Base-by-base conservation (phyloP, 2,888 invertebrate species). In the Parnassius orleans region DNA sequence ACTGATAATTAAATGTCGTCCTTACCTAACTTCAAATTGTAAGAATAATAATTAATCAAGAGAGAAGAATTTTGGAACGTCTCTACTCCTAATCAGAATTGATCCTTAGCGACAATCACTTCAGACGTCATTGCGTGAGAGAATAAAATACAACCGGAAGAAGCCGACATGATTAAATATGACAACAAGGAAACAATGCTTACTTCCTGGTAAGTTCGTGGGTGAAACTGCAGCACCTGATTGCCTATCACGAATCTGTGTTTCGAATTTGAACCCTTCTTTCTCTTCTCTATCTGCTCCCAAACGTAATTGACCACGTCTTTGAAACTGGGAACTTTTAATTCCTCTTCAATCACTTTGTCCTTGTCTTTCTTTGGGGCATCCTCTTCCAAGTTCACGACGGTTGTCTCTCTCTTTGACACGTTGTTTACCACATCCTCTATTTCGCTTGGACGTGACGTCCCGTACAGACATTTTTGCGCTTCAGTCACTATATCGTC, bases 401-500 rank as follows among this genome's bases (percentile, higher is more conserved):
- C 76, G 54, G 73, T 69, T 43, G 83, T 75, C 69, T 91, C 88
- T 79, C 88, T 90, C 71, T 77, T 81, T 0, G 78, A 78, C 1
- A 86, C 87, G 66, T 92, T 92, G 71, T 90, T 91, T 0, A 92
- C 92, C 2, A 87, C 87, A 47, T 92, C 88, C 10, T 91, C 91
- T 64, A 92, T 92, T 75, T 92, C 92, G 41, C 64, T 83, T 0
- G 80, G 72, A 10, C 94, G 93, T 0, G 94, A 92, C 10, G 94
- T 93, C 0, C 95, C 95, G 77, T 97, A 96, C 9, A 98, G 83
- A 64, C 94, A 93, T 84, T 95, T 95, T 43, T 94, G 80, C 0
- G 96, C 96, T 86, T 96, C 96, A 7, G 92, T 92, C 54, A 94
- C 93, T 48, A 96, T 94, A 75, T 96, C 96, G 63, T 95, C 95